phyloP scores from a whole-genome alignment of 2,797 vertebrate genomes.

The Chromobotia macracanthus region DNA sequence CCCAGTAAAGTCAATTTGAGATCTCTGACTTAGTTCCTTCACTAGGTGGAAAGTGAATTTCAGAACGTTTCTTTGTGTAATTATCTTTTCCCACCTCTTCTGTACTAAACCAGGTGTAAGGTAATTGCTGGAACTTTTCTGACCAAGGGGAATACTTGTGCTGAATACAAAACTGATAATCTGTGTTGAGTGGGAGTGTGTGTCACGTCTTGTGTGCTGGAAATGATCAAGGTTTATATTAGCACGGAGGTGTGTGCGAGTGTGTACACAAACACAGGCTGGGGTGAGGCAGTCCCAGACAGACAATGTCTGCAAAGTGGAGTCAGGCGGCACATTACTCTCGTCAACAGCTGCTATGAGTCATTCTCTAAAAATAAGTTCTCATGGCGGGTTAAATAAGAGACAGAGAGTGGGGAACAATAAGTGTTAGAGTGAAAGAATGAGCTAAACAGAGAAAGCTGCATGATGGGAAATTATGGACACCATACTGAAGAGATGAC shows the following conservation, averaged over 20 bases:
- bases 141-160: not conserved
- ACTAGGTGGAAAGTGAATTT: conserved; percentile 12
- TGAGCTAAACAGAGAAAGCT: conserved; percentile 2
- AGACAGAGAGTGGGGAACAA: not conserved
- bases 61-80: conserved; percentile 15
- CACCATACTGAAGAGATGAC: not conserved
- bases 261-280: conserved; percentile 19
- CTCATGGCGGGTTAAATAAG: conserved; percentile 20
- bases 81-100: conserved; percentile 17
- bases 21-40: conserved; percentile 2
- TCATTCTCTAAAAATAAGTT: conserved; percentile 65
- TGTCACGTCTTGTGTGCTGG: not conserved
- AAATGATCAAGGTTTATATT: conserved; percentile 11
- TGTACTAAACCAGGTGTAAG: not conserved
- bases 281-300: conserved; percentile 39
- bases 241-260: conserved; percentile 13
- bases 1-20: not conserved
- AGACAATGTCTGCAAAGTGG: conserved; percentile 53
- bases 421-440: conserved; percentile 24
- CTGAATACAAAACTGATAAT: not conserved
- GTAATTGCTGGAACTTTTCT: conserved; percentile 12
- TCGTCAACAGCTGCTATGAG: conserved; percentile 63
- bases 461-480: conserved; percentile 4
- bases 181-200: conserved; percentile 26
- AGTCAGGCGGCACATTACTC: conserved; percentile 49